phyloP scores from a whole-genome alignment of 2,797 vertebrate genomes.

The Momotus momota region DNA sequence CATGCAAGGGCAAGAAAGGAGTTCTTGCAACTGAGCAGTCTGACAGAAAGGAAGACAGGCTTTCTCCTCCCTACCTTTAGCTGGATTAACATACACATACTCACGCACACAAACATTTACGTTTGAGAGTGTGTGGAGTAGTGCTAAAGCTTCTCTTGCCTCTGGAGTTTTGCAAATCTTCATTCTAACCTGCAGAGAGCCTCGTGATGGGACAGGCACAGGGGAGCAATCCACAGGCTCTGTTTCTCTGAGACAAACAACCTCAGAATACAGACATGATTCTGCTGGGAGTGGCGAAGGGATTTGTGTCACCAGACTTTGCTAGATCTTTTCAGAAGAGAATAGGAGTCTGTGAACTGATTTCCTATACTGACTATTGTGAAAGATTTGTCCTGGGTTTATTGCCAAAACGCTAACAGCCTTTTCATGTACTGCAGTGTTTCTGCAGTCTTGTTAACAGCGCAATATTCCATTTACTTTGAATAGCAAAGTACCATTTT shows the following conservation, averaged over 20 bases:
- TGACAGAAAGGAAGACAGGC: not conserved
- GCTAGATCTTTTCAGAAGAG: not conserved
- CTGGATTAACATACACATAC: not conserved
- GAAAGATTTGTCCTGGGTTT: not conserved
- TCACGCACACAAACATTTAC: not conserved
- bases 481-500: not conserved
- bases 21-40: not conserved
- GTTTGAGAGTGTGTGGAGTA: not conserved
- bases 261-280: accelerated
- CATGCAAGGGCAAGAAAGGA: not conserved
- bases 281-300: not conserved
- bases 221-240: not conserved
- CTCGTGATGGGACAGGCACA: not conserved
- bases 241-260: not conserved
- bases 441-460: not conserved
- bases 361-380: not conserved
- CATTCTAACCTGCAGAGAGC: not conserved
- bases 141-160: not conserved
- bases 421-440: not conserved
- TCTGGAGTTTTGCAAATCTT: not conserved
- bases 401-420: not conserved
- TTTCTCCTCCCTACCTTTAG: not conserved
- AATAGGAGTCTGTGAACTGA: not conserved
- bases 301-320: not conserved
- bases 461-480: not conserved